Conservation (phyloP, 2,888 invertebrate species). For the Chirona hameri region DNA sequence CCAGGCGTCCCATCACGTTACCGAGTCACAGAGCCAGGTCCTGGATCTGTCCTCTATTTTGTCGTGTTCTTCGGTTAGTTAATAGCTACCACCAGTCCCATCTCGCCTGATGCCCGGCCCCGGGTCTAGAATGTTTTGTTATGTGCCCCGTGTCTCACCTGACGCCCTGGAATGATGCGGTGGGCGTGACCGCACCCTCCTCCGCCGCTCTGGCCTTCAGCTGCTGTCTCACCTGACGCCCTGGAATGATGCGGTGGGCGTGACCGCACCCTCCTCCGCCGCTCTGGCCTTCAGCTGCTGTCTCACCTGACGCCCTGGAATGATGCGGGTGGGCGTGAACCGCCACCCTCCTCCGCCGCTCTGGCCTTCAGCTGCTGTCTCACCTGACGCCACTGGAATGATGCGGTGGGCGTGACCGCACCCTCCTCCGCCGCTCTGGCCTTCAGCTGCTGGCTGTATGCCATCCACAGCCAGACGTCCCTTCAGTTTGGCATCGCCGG, state of each 20-base stretch:
- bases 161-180: neutral
- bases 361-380: neutral
- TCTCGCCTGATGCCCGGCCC: no score
- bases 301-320: conserved; percentile 3
- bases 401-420: neutral
- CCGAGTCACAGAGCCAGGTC: no score
- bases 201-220: neutral
- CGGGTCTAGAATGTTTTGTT: no score
- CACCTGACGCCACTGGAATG: conserved; percentile 12
- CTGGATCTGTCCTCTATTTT: no score
- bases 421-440: neutral
- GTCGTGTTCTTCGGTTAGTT: no score
- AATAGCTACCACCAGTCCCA: no score
- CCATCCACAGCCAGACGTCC: conserved; percentile 29
- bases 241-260: neutral
- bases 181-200: neutral
- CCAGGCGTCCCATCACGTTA: no score
- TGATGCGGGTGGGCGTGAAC: neutral
- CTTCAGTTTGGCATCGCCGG: neutral
- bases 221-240: neutral
- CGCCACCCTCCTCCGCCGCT: neutral
- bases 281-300: neutral
- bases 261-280: neutral
- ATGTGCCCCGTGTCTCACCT: neutral
- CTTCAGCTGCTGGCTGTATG: neutral